These are phyloP conservation scores for Bolborhynchus lineola DNA, from an alignment of 2,113 vertebrate species.

Conservation along the genomic window DNA sequence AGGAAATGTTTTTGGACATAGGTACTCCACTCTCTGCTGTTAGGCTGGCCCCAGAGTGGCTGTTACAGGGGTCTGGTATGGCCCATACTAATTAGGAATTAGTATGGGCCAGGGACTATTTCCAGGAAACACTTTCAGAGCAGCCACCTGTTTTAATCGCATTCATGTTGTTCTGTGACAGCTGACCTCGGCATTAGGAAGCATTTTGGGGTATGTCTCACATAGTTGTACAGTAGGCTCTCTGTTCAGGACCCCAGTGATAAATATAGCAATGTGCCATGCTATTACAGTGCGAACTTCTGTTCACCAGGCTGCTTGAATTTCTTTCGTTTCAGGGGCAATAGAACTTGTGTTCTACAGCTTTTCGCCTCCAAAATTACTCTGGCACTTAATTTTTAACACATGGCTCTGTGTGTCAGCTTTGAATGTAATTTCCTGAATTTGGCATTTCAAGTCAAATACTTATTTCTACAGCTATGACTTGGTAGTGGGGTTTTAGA, in stretches of 20 bases:
- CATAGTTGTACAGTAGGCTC: neutral
- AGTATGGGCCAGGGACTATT: neutral
- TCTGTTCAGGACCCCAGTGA: neutral
- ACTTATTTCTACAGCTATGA: neutral
- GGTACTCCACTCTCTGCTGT: neutral
- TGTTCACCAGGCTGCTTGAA: neutral
- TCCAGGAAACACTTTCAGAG: neutral
- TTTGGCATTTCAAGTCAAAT: conserved; percentile 23
- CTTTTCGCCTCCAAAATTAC: neutral
- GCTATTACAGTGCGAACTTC: neutral
- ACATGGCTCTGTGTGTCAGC: neutral
- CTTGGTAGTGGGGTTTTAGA: neutral
- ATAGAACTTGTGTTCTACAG: neutral
- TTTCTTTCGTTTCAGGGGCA: neutral
- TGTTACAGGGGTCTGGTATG: neutral
- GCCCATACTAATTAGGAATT: neutral
- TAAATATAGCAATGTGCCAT: neutral
- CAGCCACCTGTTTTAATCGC: neutral
- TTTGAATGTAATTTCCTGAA: conserved; percentile 12
- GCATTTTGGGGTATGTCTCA: neutral
- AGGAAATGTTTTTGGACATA: neutral
- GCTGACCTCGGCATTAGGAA: neutral
- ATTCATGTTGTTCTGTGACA: neutral
- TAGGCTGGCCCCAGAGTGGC: neutral
- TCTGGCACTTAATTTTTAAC: neutral